phyloP scores from a whole-genome alignment of 2,113 vertebrate species.

The Craseonycteris thonglongyai region DNA sequence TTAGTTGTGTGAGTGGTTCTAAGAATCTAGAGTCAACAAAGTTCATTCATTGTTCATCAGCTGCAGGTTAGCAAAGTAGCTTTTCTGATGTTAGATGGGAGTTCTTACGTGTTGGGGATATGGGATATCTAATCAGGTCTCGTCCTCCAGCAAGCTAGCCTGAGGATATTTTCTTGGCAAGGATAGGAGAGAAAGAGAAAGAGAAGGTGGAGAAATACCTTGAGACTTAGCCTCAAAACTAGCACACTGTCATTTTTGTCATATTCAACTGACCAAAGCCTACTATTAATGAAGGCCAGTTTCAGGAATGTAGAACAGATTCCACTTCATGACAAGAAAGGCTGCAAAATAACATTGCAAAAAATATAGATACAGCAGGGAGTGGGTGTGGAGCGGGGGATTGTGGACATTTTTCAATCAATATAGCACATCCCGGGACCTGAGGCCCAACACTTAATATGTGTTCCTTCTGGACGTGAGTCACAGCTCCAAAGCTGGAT shows the following conservation, averaged over 20 bases:
- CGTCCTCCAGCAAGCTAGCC: not conserved
- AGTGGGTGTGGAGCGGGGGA: not conserved
- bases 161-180: not conserved
- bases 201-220: not conserved
- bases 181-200: not conserved
- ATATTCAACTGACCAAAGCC: not conserved
- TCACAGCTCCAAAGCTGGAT: not conserved
- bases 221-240: not conserved
- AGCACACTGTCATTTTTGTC: not conserved
- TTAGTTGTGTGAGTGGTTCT: not conserved
- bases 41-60: not conserved
- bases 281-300: not conserved
- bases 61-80: not conserved
- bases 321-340: not conserved
- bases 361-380: not conserved
- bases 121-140: not conserved
- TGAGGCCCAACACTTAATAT: not conserved
- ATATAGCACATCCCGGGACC: not conserved
- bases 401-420: not conserved
- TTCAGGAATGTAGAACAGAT: not conserved
- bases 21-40: not conserved
- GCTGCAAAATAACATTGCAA: not conserved
- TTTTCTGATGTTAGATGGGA: not conserved
- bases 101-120: not conserved
- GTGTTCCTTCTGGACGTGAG: not conserved